A percentile compares a stretch with the other conserved stretches of the same genome.
These are phyloP conservation scores for Andrena flavipes DNA, from an alignment of 2,888 invertebrate genomes.

Conservation along the genomic window DNA sequence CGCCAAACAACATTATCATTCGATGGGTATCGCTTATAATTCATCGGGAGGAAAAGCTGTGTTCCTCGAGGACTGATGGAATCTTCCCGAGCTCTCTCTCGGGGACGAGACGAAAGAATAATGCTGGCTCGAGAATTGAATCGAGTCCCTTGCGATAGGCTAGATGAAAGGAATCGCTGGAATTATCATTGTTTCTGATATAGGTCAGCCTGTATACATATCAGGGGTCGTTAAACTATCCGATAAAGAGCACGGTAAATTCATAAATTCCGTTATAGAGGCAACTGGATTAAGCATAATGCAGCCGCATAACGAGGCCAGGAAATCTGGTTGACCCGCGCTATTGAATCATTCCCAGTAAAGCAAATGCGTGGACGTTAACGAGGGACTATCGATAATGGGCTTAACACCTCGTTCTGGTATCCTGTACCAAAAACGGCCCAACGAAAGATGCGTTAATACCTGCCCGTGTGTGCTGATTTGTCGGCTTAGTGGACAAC, in stretches of 20 bases:
- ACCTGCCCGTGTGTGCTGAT: background rate
- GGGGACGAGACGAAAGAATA: background rate
- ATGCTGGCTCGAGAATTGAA: background rate
- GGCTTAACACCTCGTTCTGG: slow-evolving; percentile 4
- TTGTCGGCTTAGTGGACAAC: background rate
- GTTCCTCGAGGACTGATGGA: background rate
- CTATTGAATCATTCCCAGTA: slow-evolving; percentile 17
- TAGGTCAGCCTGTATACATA: background rate
- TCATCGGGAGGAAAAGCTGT: slow-evolving; percentile 17
- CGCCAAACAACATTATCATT: slow-evolving; percentile 29
- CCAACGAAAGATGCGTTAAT: background rate
- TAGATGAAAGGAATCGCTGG: too few species aligned
- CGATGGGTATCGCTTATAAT: slow-evolving; percentile 27
- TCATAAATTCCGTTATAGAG: slow-evolving; percentile 23
- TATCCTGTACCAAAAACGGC: background rate
- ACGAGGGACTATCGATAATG: slow-evolving; percentile 17
- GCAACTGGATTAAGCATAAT: slow-evolving; percentile 28
- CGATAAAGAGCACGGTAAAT: slow-evolving; percentile 13
- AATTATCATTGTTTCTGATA: background rate
- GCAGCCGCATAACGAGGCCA: background rate
- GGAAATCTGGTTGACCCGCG: background rate
- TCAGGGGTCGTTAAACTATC: background rate
- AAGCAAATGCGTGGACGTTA: background rate
- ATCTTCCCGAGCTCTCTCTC: background rate
- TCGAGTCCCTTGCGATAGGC: background rate